These are phyloP conservation scores for Mesoligia furuncula DNA, from an alignment of 2,888 invertebrate genomes.

Conservation along the genomic window DNA sequence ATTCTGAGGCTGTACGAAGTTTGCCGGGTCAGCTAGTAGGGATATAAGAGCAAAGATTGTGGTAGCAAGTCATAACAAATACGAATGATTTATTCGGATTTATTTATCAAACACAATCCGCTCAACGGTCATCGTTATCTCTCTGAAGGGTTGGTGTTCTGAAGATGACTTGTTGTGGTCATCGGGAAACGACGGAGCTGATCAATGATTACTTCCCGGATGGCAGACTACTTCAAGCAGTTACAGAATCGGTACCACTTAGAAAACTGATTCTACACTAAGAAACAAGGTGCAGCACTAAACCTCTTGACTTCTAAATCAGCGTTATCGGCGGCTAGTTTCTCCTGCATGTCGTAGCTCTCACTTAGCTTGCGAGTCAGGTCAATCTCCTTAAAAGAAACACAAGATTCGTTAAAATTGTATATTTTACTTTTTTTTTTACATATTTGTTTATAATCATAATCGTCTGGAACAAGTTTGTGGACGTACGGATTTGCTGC, in stretches of 20 bases:
- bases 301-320: slow-evolving; percentile 92
- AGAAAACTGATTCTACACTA: not conserved
- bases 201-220: not conserved
- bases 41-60: too few relatives aligned
- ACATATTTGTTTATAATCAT: slow-evolving; percentile 22
- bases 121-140: not conserved
- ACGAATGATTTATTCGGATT: not conserved
- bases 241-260: not conserved
- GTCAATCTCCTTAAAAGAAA: slow-evolving; percentile 83
- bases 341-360: slow-evolving; percentile 92
- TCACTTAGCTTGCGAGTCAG: slow-evolving; percentile 91
- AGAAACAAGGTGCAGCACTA: slow-evolving; percentile 29
- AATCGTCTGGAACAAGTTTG: slow-evolving; percentile 50
- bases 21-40: too few relatives aligned
- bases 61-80: not conserved
- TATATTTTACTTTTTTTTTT: slow-evolving; percentile 56
- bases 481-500: slow-evolving; percentile 86
- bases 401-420: slow-evolving; percentile 58
- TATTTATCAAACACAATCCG: not conserved
- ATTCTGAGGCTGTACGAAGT: too few relatives aligned
- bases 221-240: not conserved
- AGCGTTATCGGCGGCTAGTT: slow-evolving; percentile 92
- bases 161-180: not conserved
- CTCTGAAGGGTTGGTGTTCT: not conserved
- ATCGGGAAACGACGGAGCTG: not conserved